Base-by-base conservation (phyloP, 2,888 invertebrate species). In the Eilema caniola region DNA sequence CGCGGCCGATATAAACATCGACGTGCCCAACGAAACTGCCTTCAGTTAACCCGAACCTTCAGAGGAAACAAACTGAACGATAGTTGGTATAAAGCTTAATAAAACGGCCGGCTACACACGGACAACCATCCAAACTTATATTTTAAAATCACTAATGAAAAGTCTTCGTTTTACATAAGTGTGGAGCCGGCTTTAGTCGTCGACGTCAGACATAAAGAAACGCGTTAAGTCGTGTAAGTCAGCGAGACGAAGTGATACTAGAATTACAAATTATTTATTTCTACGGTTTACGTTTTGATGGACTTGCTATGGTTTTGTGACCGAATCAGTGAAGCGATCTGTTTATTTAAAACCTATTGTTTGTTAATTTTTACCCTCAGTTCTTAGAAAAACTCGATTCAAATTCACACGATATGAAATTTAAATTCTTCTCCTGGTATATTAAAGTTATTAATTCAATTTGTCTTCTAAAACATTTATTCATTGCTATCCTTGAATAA, bases 21-120 rank as follows among this genome's bases (percentile, higher is more conserved):
- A 93, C 72, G 85, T 90, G 11, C 93, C 94, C 65, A 91, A 90
- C 83, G 93, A 95, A 68, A 89, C 93, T 1, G 89, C 87, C 57
- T 92, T 91, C 88, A 95, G 95, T 92, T 95, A 95, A 90, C 95
- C 84, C 74, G 63, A 53, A 65, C 20, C 37, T 67, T 41, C 24
- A 62, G 12, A 20, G 10, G 41, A 53, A n/a, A 69, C 56, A 28
- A 62, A 64, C 56, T 31, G 37, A 67, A 60, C 24, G 10, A 10
- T 64, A 59, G 59, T 64, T 31, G 37, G 25, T 59, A 67, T 65
- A 47, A 41, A 63, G 62, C 59, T 62, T 28, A 33, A 57, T 53
- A 67, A 53, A 47, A 53, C 56, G 57, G 41, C 62, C 14, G 69
- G 69, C 64, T 57, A 53, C 61, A 70, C 33, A 62, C 66, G 37